Evolutionary conservation across 2,888 invertebrate genomes (phyloP), one percentile per base, ranked within the genome.

Genomic region (Lycophotia porphyrea): DNA sequence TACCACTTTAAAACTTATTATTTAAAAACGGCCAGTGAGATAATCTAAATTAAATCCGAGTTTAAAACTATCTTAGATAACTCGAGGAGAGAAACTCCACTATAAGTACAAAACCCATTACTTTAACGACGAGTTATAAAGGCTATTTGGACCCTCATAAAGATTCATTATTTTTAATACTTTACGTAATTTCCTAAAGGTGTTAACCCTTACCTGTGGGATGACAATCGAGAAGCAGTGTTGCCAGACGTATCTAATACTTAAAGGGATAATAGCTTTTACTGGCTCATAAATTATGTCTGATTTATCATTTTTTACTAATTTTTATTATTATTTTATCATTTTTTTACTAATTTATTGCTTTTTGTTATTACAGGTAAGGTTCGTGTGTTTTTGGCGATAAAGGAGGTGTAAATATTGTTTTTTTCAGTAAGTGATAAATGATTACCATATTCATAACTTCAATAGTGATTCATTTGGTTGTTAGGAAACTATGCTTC

Each of bases 81-180:
- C n/a, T 65, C 47, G 34, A 47, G 24, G 47, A 42, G 8, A 73
- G 49, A 31, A 49, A 80, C 27, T 42, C 34, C 47, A 42, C 24
- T 74, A 21, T 67, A 58, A 47, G 49, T 63, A 65, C 47, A 66
- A 61, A 82, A 71, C 55, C 31, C 68, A 66, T 76, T 70, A 76
- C 49, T 31, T 76, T 66, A 78, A 78, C 60, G 27, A 39, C 66
- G 66, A 82, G 36, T 75, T 75, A 78, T 44, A 67, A 60, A 68
- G 31, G 49, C 69, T 64, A 74, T 77, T 74, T 75, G 34, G 66
- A 78, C 76, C 74, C 63, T 72, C 67, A 64, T 83, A 78, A 82
- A 86, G 27, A 39, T 74, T 66, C 65, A 85, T 87, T 77, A 87
- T 78, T 85, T 85, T 84, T 74, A 87, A 87, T 80, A 76, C 74